A percentile compares a stretch with the other conserved stretches of the same genome.
Evolutionary conservation across 2,888 invertebrate species (phyloP).

Genomic region (Scaptomyza reducta): DNA sequence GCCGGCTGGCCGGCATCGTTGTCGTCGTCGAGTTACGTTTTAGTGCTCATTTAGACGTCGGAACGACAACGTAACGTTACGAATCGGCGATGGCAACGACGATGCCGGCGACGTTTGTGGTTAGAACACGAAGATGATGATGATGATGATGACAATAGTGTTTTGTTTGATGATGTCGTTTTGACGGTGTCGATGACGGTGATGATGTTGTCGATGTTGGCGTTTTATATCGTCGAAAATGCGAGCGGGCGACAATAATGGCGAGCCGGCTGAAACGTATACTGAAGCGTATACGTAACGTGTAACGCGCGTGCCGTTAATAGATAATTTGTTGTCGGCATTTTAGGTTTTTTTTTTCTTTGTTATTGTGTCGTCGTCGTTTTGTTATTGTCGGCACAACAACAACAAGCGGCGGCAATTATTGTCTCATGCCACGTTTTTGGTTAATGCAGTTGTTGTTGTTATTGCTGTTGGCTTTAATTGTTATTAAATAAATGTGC

Average conservation of each 20-base stretch:
- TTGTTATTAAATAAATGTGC: constrained; percentile 56
- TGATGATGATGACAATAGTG: constrained; percentile 4
- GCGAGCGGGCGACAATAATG: constrained; percentile 23
- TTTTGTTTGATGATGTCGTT: constrained; percentile 1
- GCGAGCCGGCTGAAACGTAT: constrained; percentile 30
- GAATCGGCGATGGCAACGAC: constrained; percentile 31
- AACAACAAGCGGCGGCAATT: constrained; percentile 43
- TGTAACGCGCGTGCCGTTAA: constrained; percentile 56
- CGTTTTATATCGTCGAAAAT: constrained; percentile 18
- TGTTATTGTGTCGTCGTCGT: constrained; percentile 21
- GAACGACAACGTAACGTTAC: constrained; percentile 65
- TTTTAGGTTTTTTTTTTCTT: constrained; percentile 12
- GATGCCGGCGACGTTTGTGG: constrained; percentile 47
- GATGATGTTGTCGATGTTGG: constrained; percentile 5
- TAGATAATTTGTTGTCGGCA: constrained; percentile 44
- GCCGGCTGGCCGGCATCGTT: constrained; percentile 60
- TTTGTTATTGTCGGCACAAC: constrained; percentile 42
- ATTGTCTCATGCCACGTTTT: constrained; percentile 49
- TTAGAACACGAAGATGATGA: constrained; percentile 42
- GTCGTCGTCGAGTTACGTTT: constrained; percentile 61
- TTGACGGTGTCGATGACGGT: constrained; percentile 6
- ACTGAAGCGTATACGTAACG: constrained; percentile 61
- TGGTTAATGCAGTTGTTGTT: constrained; percentile 23
- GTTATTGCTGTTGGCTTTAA: constrained; percentile 30
- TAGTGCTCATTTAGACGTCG: constrained; percentile 80